Conservation (phyloP, 2,888 invertebrate genomes). For the Drosophila neonasuta region DNA sequence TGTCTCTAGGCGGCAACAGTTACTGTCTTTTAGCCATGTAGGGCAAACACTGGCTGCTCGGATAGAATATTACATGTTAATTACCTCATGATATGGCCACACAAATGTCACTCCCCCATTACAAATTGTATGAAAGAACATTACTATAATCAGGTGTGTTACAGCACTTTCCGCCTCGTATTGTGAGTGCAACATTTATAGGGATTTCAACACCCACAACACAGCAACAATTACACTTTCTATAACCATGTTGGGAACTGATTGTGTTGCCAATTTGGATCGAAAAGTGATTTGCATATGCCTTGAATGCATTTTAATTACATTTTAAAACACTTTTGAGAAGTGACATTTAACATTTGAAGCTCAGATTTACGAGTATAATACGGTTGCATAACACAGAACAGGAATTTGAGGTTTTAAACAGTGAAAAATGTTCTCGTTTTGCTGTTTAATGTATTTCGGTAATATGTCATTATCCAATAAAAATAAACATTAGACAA, state of each 20-base stretch:
- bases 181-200: conserved; percentile 41
- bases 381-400: not conserved
- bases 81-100: conserved; percentile 57
- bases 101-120: conserved; percentile 19
- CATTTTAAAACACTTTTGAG: conserved; percentile 10
- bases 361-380: conserved; percentile 1
- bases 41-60: conserved; percentile 48
- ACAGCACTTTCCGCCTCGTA: conserved; percentile 22
- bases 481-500: not conserved
- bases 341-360: conserved; percentile 13
- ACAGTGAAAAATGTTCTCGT: not conserved
- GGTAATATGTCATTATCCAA: conserved; percentile 1
- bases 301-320: conserved; percentile 46
- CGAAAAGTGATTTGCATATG: conserved; percentile 30
- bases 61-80: conserved; percentile 68
- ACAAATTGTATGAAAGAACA: conserved; percentile 20
- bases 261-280: conserved; percentile 47
- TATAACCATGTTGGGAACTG: conserved; percentile 27
- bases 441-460: not conserved
- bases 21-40: conserved; percentile 66
- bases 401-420: not conserved
- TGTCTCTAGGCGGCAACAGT: conserved; percentile 46
- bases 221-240: conserved; percentile 48
- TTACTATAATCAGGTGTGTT: conserved; percentile 49
- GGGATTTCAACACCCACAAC: conserved; percentile 62